phyloP scores from a whole-genome alignment of 2,113 vertebrate genomes.

The Gobio gobio region DNA sequence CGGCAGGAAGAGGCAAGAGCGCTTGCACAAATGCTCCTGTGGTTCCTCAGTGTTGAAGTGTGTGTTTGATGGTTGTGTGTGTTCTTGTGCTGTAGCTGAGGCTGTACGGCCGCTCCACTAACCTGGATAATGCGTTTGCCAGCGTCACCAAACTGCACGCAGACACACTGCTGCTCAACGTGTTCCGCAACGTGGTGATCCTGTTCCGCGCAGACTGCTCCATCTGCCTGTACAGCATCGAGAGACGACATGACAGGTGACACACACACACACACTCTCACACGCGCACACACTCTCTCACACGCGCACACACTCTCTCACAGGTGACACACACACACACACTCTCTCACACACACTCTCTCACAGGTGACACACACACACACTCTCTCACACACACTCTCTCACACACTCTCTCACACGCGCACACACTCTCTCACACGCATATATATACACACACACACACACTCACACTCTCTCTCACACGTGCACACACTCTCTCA shows the following conservation, averaged over 20 bases:
- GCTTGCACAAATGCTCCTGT: not conserved
- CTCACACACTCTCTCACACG: no score
- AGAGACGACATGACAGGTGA: constrained; percentile 87
- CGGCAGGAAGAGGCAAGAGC: constrained; percentile 90
- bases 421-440: no score
- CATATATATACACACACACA: no score
- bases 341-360: no score
- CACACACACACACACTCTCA: constrained; percentile 51
- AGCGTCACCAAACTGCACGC: constrained; percentile 90
- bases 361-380: no score
- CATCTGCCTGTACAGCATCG: constrained; percentile 96
- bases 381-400: no score
- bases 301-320: no score
- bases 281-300: no score
- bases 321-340: not conserved
- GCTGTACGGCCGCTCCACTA: constrained; percentile 90
- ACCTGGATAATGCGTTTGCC: constrained; percentile 96
- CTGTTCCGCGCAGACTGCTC: constrained; percentile 95
- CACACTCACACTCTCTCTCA: no score
- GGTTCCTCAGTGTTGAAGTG: not conserved
- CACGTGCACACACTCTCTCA: no score
- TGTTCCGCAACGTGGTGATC: constrained; percentile 92
- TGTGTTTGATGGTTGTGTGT: not conserved
- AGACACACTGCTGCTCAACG: constrained; percentile 90
- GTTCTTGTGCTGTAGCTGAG: constrained; percentile 78